Percentiles rank a stretch among this genome's conserved stretches.
Evolutionary conservation across 2,888 invertebrate species (phyloP).

Genomic region (Octodonta nipae): DNA sequence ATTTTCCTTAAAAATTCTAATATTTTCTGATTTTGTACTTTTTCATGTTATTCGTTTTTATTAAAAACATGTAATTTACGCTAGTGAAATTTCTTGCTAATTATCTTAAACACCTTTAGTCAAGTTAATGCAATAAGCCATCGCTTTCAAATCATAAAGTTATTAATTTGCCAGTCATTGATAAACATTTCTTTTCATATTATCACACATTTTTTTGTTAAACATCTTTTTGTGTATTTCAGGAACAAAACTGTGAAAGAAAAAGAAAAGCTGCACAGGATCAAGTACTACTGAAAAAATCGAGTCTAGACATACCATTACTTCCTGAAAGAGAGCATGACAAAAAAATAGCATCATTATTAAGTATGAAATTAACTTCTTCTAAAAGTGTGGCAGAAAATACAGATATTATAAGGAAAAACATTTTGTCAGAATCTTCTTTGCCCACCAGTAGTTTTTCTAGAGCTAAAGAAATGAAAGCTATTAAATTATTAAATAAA

Average conservation of each 20-base stretch:
- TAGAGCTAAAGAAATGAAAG: slow-evolving; percentile 27
- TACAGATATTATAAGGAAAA: slow-evolving; percentile 25
- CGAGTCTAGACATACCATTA: slow-evolving; percentile 63
- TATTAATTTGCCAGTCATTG: too few species aligned
- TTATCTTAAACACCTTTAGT: too few species aligned
- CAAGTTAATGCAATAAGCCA: too few species aligned
- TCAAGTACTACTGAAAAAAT: slow-evolving; percentile 55
- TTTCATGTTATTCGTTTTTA: too few species aligned
- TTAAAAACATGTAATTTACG: too few species aligned
- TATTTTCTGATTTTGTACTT: too few species aligned
- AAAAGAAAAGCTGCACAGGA: slow-evolving; percentile 60
- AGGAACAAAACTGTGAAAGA: slow-evolving; percentile 62
- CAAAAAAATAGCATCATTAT: slow-evolving; percentile 60
- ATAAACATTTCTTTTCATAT: slow-evolving; percentile 2
- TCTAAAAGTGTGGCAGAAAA: slow-evolving; percentile 46
- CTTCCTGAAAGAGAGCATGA: slow-evolving; percentile 73
- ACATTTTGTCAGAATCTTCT: slow-evolving; percentile 28
- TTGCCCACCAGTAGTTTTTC: slow-evolving; percentile 29
- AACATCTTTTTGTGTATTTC: slow-evolving; percentile 16
- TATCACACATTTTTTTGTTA: slow-evolving; percentile 2
- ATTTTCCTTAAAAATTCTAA: too few species aligned
- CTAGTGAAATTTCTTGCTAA: too few species aligned
- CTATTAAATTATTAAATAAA: slow-evolving; percentile 24
- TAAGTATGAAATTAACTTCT: slow-evolving; percentile 55
- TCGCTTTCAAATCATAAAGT: too few species aligned